Percentiles rank a stretch among this genome's conserved stretches.
phyloP scores from a whole-genome alignment of 2,797 vertebrate genomes.

The Rhabdophis nuchalis region DNA sequence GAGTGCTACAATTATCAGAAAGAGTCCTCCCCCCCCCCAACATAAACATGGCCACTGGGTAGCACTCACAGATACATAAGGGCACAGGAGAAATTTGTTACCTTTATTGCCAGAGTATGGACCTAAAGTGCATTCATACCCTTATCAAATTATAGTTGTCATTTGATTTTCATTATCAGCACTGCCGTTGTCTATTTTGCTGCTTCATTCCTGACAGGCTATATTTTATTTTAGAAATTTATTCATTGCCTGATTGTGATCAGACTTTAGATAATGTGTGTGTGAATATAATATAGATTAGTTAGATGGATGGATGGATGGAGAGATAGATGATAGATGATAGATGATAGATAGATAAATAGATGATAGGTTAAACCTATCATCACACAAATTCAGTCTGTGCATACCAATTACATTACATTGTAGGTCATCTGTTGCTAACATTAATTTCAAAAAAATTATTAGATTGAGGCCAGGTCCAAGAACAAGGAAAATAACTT shows the following conservation, averaged over 20 bases:
- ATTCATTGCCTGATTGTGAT: background rate
- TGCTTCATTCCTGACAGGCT: background rate
- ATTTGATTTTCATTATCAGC: background rate
- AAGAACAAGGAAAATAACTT: conserved; percentile 48
- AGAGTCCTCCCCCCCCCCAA: background rate
- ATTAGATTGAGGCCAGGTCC: conserved; percentile 51
- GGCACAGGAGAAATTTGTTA: background rate
- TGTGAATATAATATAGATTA: no score
- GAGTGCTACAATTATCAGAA: background rate
- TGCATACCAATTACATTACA: no score
- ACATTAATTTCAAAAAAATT: no score
- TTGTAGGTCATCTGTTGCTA: no score
- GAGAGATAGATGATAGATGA: no score
- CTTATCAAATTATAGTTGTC: background rate
- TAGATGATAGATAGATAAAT: no score
- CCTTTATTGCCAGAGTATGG: background rate
- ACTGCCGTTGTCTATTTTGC: background rate
- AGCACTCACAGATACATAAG: background rate
- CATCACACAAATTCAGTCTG: no score
- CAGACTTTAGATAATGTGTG: background rate
- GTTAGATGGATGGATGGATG: no score
- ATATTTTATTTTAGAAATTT: background rate
- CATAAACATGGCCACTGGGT: background rate
- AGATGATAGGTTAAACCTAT: no score
- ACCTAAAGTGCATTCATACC: background rate